phyloP scores from a whole-genome alignment of 2,888 invertebrate genomes.

The Drosophila falleni region DNA sequence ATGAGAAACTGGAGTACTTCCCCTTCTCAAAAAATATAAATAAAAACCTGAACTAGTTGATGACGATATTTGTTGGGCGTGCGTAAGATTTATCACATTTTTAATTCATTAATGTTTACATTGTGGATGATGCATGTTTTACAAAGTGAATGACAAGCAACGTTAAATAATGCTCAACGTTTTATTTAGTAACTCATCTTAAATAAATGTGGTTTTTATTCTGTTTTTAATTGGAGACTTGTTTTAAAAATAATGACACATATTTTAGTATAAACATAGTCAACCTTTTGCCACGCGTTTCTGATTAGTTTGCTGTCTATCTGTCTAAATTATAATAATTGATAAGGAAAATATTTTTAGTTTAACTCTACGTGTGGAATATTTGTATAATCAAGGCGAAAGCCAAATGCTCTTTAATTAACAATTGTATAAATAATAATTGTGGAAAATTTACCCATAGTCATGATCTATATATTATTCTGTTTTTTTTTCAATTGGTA shows the following conservation, averaged over 20 bases:
- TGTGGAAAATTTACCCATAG: neutral
- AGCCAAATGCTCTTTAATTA: neutral
- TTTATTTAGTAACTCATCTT: neutral
- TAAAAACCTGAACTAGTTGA: slow-evolving; percentile 11
- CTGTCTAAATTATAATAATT: slow-evolving; percentile 5
- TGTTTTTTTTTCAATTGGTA: neutral
- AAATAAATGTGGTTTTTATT: neutral
- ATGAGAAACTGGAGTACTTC: slow-evolving; percentile 42
- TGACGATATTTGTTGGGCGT: slow-evolving; percentile 16
- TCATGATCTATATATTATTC: slow-evolving; percentile 4
- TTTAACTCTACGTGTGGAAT: neutral
- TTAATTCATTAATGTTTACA: neutral
- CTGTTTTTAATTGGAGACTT: neutral
- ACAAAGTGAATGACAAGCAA: neutral
- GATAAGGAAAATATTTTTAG: slow-evolving; percentile 15
- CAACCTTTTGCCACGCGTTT: neutral
- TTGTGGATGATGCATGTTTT: neutral
- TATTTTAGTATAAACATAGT: neutral
- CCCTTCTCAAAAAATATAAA: slow-evolving; percentile 19
- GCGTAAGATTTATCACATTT: slow-evolving; percentile 4
- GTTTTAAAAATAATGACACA: neutral
- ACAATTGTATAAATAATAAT: neutral
- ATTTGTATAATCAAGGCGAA: neutral
- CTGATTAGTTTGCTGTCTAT: neutral
- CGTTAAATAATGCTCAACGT: neutral